Evolutionary conservation across 2,113 vertebrate genomes (phyloP).

Genomic region (Hippocampus guttulatus): DNA sequence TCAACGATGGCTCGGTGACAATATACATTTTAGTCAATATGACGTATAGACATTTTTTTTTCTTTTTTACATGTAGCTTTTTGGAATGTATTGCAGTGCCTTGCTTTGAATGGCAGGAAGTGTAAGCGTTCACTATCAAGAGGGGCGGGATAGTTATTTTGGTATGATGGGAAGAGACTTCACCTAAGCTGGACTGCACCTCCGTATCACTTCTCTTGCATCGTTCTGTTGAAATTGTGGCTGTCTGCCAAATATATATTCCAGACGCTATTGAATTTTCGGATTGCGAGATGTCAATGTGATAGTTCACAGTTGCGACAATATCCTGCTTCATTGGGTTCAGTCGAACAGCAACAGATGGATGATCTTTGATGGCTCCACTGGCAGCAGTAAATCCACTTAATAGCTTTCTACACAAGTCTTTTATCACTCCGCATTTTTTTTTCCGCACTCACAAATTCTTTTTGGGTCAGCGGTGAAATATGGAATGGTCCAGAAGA

Average conservation of each 20-base stretch:
- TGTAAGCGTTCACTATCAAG: not conserved
- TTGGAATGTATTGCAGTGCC: not conserved
- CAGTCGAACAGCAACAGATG: not conserved
- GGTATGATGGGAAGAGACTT: not conserved
- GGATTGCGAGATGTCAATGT: not conserved
- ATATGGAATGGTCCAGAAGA: not conserved
- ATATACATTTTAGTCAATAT: slow-evolving; percentile 21
- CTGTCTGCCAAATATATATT: no score
- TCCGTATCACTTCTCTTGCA: no score
- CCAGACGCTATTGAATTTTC: not conserved
- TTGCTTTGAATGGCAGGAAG: not conserved
- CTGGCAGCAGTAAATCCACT: not conserved
- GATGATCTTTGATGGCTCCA: not conserved
- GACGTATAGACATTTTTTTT: no score
- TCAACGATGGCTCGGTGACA: slow-evolving; percentile 30
- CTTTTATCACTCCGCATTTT: not conserved
- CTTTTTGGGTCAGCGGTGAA: not conserved
- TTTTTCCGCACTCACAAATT: not conserved
- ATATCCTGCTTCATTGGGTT: not conserved
- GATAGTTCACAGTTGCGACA: not conserved
- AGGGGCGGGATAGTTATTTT: not conserved
- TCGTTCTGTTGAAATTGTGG: no score
- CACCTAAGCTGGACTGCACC: no score
- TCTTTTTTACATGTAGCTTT: not conserved
- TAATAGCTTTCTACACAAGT: not conserved